Evolutionary conservation across 1,140 invertebrate species (phyloP).

Genomic region (Ceratoteleas bidentatus): DNA sequence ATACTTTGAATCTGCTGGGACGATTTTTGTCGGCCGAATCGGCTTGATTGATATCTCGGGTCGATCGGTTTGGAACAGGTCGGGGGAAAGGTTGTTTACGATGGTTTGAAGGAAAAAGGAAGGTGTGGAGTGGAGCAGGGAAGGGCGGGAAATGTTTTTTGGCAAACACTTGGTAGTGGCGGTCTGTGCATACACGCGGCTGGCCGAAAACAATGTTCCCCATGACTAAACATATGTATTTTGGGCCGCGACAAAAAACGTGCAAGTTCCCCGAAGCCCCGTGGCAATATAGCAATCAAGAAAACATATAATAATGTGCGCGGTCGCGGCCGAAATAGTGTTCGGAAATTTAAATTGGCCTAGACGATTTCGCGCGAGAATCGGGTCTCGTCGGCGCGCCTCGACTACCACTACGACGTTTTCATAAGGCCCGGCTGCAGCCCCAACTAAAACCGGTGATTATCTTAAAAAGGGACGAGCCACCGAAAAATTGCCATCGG

Average conservation of each 20-base stretch:
- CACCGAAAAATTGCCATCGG: conserved; percentile 77
- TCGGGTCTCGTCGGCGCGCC: conserved; percentile 1
- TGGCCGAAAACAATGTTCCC: conserved; percentile 17
- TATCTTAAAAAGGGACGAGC: conserved; percentile 71
- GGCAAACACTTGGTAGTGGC: conserved; percentile 1
- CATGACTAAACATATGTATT: conserved; percentile 41
- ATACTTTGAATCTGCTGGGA: neutral
- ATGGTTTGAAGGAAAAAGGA: no score
- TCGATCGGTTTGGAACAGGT: no score
- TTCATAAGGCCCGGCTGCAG: conserved; percentile 46
- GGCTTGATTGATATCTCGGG: no score
- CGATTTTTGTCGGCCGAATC: neutral
- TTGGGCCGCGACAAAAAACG: conserved; percentile 1
- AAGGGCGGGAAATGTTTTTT: neutral
- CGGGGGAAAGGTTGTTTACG: no score
- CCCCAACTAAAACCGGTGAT: conserved; percentile 69
- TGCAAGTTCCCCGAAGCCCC: conserved; percentile 46
- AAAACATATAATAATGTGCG: conserved; percentile 67
- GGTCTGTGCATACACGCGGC: conserved; percentile 8
- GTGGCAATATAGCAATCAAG: conserved; percentile 72
- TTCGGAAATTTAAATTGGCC: conserved; percentile 76
- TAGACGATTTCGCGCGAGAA: conserved; percentile 68
- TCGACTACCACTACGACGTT: conserved; percentile 39
- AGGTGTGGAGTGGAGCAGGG: no score
- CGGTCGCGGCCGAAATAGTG: conserved; percentile 59